A percentile compares a stretch with the other conserved stretches of the same genome.
Evolutionary conservation across 2,113 vertebrate genomes (phyloP).

Genomic region (Ia io): DNA sequence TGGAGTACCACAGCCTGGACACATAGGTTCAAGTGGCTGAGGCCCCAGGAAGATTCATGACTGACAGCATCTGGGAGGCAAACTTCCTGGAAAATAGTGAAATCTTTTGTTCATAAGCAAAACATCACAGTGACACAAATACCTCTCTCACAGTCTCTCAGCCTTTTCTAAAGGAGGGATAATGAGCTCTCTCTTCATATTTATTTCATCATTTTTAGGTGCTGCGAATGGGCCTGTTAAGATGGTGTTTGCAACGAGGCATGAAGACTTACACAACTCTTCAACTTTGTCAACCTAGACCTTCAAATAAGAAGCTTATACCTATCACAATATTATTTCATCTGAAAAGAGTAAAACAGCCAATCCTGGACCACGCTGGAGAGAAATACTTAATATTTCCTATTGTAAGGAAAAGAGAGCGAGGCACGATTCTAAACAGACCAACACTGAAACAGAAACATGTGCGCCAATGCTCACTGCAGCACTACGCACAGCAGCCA

Average conservation of each 20-base stretch:
- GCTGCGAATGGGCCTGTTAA: fast-evolving
- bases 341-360: background rate
- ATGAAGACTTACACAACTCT: background rate
- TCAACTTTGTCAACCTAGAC: background rate
- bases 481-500: too few relatives aligned
- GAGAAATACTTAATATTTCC: background rate
- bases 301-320: background rate
- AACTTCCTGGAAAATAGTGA: slow-evolving; percentile 55
- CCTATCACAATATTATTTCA: background rate
- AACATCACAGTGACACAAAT: background rate
- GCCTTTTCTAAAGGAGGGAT: background rate
- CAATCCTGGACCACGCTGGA: background rate
- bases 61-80: background rate
- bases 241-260: background rate
- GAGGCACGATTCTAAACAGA: background rate
- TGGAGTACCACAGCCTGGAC: slow-evolving; percentile 60
- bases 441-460: background rate
- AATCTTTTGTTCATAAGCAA: slow-evolving; percentile 36
- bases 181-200: background rate
- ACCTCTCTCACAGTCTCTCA: slow-evolving; percentile 10
- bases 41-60: slow-evolving; percentile 52
- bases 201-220: slow-evolving; percentile 26
- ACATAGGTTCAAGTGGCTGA: slow-evolving; percentile 30
- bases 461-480: background rate
- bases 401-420: background rate